Base-by-base conservation (phyloP, 2,888 invertebrate genomes). In the Hirtodrosophila trivittata region DNA sequence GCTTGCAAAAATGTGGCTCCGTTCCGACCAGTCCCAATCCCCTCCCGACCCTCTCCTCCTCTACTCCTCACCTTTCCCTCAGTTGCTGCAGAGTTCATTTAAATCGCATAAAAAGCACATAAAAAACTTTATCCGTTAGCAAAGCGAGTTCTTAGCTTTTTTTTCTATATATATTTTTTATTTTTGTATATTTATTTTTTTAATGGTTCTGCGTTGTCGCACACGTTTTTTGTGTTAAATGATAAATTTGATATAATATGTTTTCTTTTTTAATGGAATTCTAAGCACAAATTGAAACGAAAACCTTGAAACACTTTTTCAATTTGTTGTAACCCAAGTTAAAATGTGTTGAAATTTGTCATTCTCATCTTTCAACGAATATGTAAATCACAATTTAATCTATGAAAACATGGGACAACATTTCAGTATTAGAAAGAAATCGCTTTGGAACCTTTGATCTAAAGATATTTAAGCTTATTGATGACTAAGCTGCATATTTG, bases 101-200 rank as follows among this genome's bases (percentile, higher is more conserved):
- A 74, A 77, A 60, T 78, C 83, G 47, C 83, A 83, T 74, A 75
- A 78, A 80, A 83, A 57, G 10, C 66, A 70, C 66, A 73, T 59
- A 72, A 30, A 62, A 67, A 65, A 46, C 10, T 30, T 51, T 47
- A 37, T 46, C 21, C 45, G 46, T 47, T 62, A 49, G 9, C 26
- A 50, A 16, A 70, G 60, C 52, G 49, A 51, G 66, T 66, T 72
- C 33, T 57, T 12, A 26, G 13, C 28, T 37, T 28, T 28, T 28
- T 71, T 52, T 66, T 69, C 43, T 59, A 42, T n/a, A 16, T 3
- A 13, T 14, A 37, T 49, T 41, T 18, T 47, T 35, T 33, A 18
- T 14, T 38, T 25, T 33, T 51, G 14, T 62, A 50, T 58, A 47
- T 26, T 65, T 35, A 21, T 37, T 14, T 42, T 45, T 57, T 55